Base-by-base conservation (phyloP, 2,888 invertebrate species). In the Eristalinus sepulchralis region DNA sequence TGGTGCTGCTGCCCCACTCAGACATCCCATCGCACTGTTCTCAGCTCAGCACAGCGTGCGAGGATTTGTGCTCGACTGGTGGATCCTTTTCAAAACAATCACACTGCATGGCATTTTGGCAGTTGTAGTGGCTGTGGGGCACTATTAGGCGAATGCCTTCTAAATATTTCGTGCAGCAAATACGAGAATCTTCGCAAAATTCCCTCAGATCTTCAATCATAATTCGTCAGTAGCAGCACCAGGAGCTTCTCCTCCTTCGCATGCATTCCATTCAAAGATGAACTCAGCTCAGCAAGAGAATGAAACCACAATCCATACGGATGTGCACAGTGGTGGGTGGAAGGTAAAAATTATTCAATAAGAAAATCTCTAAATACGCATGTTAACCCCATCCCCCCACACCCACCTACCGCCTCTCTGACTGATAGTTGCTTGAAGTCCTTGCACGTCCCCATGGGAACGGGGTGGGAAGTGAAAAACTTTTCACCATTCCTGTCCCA, bases 401-500 rank as follows among this genome's bases (percentile, higher is more conserved):
- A 34, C 62, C 31, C n/a, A 4, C 11, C 8, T 22, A 36, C 31
- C 20, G 39, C 59, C 39, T n/a, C n/a, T n/a, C n/a, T n/a, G n/a
- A n/a, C n/a, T n/a, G 68, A 81, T 75, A 75, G 68, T 68, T 68
- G 39, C 31, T 60, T 33, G 36, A 36, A 70, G 62, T 71, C 66
- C n/a, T 59, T 66, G 70, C 53, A 53, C 24, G 9, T 66, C 17
- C 27, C 27, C 59, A 11, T 71, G 34, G 31, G 13, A 71, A 62
- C 36, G 27, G 33, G 27, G n/a, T n/a, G 2, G 27, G 27, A 17
- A 63, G 60, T 57, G 59, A 17, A 71, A 27, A 79, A 66, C 59
- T 66, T 66, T 59, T 64, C 36, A 70, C 70, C 31, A 71, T 27
- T 71, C 60, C 70, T 77, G 77, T 17, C 55, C 82, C 59, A 82